Conservation (phyloP, 2,888 invertebrate genomes). For the Electrophaes corylata region DNA sequence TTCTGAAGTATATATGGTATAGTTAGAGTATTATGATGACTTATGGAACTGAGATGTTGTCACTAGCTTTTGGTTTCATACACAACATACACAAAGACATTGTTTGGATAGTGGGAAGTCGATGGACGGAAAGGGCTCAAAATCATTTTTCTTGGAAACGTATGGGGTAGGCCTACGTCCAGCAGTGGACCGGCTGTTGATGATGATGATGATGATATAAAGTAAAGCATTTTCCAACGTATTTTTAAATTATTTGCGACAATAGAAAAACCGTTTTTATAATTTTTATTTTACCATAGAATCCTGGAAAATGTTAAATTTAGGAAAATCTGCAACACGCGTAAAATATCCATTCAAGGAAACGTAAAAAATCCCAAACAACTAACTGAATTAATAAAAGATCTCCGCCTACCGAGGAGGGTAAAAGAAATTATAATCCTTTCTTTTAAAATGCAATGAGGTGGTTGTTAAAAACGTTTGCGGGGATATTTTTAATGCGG, state of each 20-base stretch:
- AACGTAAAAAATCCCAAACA: conserved; percentile 55
- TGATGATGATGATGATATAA: too few relatives aligned
- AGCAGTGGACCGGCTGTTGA: too few relatives aligned
- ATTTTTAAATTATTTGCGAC: not conserved
- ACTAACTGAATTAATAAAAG: conserved; percentile 77
- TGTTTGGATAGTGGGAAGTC: too few relatives aligned
- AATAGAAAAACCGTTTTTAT: not conserved
- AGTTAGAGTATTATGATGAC: too few relatives aligned
- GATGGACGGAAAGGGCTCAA: too few relatives aligned
- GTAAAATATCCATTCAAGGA: conserved; percentile 42
- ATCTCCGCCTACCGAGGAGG: conserved; percentile 62
- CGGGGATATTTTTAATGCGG: conserved; percentile 78
- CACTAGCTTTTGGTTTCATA: too few relatives aligned
- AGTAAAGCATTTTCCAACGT: too few relatives aligned
- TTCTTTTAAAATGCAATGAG: conserved; percentile 84
- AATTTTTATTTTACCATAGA: not conserved
- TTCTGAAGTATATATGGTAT: too few relatives aligned
- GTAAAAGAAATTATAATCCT: conserved; percentile 81
- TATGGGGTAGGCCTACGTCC: too few relatives aligned
- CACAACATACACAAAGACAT: too few relatives aligned
- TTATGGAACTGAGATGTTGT: too few relatives aligned
- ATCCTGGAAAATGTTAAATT: conserved; percentile 16
- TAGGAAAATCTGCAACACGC: conserved; percentile 27
- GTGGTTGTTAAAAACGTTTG: conserved; percentile 81
- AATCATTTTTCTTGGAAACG: too few relatives aligned